These are phyloP conservation scores for Scaptodrosophila latifasciaeformis DNA, from an alignment of 2,888 invertebrate genomes.

Conservation along the genomic window DNA sequence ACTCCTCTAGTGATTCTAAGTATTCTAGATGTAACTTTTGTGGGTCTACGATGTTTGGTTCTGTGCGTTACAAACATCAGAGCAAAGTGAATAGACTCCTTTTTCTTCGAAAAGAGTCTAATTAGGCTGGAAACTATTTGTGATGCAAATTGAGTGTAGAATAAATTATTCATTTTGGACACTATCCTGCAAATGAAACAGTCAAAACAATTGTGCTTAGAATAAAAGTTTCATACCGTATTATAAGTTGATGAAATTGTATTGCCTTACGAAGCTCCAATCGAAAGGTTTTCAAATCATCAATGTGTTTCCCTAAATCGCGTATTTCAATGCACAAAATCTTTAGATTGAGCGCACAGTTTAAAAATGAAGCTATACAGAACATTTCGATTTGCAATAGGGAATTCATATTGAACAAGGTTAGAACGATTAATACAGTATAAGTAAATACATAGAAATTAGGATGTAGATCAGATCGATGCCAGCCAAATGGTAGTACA, in stretches of 20 bases:
- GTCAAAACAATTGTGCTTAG: background rate
- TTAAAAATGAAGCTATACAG: slow-evolving; percentile 44
- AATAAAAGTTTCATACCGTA: slow-evolving; percentile 38
- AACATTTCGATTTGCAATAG: slow-evolving; percentile 54
- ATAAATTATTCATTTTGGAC: slow-evolving; percentile 48
- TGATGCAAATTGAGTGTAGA: slow-evolving; percentile 53
- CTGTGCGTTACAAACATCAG: too few relatives aligned
- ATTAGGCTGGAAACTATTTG: slow-evolving; percentile 67
- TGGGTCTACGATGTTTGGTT: too few relatives aligned
- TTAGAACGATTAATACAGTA: slow-evolving; percentile 42
- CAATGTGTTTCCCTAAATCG: slow-evolving; percentile 32
- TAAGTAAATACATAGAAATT: slow-evolving; percentile 34
- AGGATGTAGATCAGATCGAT: slow-evolving; percentile 31
- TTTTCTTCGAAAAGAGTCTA: too few relatives aligned
- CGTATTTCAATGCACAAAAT: slow-evolving; percentile 56
- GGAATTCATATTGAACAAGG: slow-evolving; percentile 41
- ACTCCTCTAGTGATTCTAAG: too few relatives aligned
- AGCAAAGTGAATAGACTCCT: too few relatives aligned
- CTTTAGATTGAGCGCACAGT: slow-evolving; percentile 61
- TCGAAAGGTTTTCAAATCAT: slow-evolving; percentile 25
- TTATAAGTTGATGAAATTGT: slow-evolving; percentile 65
- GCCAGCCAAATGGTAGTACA: slow-evolving; percentile 54
- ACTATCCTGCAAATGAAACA: slow-evolving; percentile 22
- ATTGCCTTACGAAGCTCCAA: slow-evolving; percentile 43
- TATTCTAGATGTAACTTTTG: too few relatives aligned